phyloP scores from a whole-genome alignment of 2,797 vertebrate genomes.

The Adelosebastes latens region DNA sequence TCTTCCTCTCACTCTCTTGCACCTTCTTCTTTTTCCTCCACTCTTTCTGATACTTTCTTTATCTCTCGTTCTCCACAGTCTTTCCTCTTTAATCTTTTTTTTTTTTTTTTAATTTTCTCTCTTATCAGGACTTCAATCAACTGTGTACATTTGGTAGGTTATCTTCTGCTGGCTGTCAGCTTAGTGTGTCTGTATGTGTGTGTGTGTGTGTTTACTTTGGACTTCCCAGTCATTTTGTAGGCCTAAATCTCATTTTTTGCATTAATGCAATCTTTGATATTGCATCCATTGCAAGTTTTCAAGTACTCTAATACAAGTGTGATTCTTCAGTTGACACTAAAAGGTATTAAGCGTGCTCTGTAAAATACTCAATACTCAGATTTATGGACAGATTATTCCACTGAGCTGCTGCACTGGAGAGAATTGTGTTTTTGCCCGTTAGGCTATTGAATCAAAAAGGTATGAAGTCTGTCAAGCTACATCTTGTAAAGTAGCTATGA shows the following conservation, averaged over 20 bases:
- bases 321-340: not conserved
- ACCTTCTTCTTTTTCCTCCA: too few relatives aligned
- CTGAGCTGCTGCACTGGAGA: too few relatives aligned
- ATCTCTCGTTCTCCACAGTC: not conserved
- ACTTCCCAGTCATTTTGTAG: not conserved
- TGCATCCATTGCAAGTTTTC: not conserved
- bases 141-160: not conserved
- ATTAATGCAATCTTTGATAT: not conserved
- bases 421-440: too few relatives aligned
- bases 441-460: too few relatives aligned
- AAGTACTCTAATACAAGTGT: not conserved
- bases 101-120: not conserved
- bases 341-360: too few relatives aligned
- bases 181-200: too few relatives aligned
- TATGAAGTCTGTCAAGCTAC: rapidly evolving
- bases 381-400: too few relatives aligned
- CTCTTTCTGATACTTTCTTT: not conserved
- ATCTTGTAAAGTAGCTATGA: too few relatives aligned
- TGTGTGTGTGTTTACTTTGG: not conserved
- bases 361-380: too few relatives aligned
- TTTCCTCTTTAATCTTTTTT: not conserved
- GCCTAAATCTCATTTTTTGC: not conserved
- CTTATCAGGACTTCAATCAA: not conserved
- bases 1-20: not conserved
- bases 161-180: not conserved